Base-by-base conservation (phyloP, 2,797 vertebrate species). In the Gila robusta region DNA sequence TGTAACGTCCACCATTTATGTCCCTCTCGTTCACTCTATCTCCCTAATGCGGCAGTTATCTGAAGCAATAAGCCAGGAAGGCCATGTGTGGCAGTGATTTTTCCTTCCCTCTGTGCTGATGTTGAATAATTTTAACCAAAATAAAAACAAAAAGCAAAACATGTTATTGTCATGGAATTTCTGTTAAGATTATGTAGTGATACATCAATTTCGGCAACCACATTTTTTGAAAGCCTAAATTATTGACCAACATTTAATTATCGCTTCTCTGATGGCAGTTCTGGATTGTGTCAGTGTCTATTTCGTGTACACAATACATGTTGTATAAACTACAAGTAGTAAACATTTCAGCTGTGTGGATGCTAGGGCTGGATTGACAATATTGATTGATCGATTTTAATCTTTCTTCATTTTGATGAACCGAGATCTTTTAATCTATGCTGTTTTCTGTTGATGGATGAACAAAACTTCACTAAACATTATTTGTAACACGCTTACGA, bases 21-120 rank as follows among this genome's bases (percentile, higher is more conserved):
- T 64, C 56, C 28, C 9, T 62, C 1, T 32, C 28, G 69, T 16
- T 82, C 32, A 77, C 37, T 32, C 28, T 7, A 69, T 81, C 70
- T 62, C 56, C 11, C 54, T 74, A n/a, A 35, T 83, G 70, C 56
- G 14, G 54, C 16, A 47, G 56, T 72, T 82, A 70, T 44, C 69
- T 62, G 37, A 82, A 72, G 52, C 52, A 82, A 10, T 73, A 72
- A 32, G 10, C 52, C 69, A 82, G n/a, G n/a, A 59, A 32, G 26
- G 39, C 39, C 26, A 47, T 9, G 6, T 62, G 26, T 19, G 37
- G 4, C 41, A 73, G 7, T 49, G 26, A 74, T 74, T 49, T 73
- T 73, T 28, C 7, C n/a, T 28, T 44, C 26, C 47, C 14, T 28
- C 26, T 47, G 6, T 73, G 44, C 26, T 28, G 44, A 28, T 74